These are phyloP conservation scores for Cassiopea andromeda DNA, from an alignment of 30 jellyfish, hydroid and myxozoan genomes.

Conservation along the genomic window DNA sequence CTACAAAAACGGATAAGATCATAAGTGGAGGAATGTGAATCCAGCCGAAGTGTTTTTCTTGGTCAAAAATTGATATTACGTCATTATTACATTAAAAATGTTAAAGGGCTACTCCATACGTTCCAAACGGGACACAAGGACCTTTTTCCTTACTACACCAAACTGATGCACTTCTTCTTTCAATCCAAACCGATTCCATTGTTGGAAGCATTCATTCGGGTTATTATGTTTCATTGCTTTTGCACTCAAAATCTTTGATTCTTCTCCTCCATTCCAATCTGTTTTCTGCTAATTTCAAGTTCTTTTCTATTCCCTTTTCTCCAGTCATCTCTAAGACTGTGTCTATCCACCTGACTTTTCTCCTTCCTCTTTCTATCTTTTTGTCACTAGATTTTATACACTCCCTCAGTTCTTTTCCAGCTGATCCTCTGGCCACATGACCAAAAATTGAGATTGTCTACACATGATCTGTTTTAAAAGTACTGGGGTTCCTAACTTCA, in stretches of 20 bases:
- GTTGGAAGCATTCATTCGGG: not conserved
- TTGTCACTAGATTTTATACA: not conserved
- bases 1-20: too few species aligned
- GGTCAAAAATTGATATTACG: too few species aligned
- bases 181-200: not conserved
- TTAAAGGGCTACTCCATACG: too few species aligned
- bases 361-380: not conserved
- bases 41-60: too few species aligned
- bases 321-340: not conserved
- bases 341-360: not conserved
- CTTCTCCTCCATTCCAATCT: not conserved
- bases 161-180: not conserved
- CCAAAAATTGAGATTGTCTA: not conserved
- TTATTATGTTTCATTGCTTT: not conserved
- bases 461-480: too few species aligned
- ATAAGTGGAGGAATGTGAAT: too few species aligned
- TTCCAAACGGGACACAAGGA: too few species aligned
- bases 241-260: not conserved
- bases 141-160: too few species aligned
- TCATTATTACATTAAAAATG: too few species aligned
- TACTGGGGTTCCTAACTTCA: too few species aligned
- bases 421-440: not conserved
- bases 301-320: not conserved
- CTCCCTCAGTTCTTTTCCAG: not conserved
- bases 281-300: not conserved